A percentile compares a stretch with the other conserved stretches of the same genome.
Evolutionary conservation across 2,113 vertebrate genomes (phyloP).

Genomic region (Lophotis ruficrista): DNA sequence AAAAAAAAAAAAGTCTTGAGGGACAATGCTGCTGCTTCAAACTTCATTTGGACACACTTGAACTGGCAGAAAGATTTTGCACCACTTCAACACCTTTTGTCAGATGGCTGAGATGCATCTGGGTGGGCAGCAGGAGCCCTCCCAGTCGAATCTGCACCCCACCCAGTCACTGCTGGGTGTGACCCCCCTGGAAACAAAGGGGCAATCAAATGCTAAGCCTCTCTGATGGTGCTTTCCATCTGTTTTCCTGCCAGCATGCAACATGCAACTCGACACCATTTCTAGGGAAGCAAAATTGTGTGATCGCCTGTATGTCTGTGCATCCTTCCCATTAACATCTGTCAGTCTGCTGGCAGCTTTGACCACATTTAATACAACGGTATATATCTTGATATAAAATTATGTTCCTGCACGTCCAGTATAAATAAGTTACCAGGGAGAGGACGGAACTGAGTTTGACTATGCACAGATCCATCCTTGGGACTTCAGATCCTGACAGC

Average conservation of each 20-base stretch:
- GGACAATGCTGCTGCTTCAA: not conserved
- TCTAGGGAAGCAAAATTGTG: not conserved
- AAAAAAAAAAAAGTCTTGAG: not conserved
- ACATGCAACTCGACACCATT: not conserved
- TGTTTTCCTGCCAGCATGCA: not conserved
- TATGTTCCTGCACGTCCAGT: not conserved
- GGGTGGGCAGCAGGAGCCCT: constrained; percentile 5
- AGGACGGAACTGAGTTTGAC: not conserved
- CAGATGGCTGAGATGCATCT: constrained; percentile 5
- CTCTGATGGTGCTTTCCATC: not conserved
- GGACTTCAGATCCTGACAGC: not conserved
- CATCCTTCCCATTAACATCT: not conserved
- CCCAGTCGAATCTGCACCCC: not conserved
- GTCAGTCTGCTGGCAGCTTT: not conserved
- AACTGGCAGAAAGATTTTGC: constrained; percentile 37
- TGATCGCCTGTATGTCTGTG: fast-evolving
- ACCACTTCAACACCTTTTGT: constrained; percentile 5
- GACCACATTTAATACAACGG: not conserved
- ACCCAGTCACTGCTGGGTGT: not conserved
- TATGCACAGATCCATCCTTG: not conserved
- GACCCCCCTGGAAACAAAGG: constrained; percentile 16
- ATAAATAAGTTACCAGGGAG: not conserved
- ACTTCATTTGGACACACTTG: not conserved
- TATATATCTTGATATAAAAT: fast-evolving
- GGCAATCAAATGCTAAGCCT: not conserved